These are phyloP conservation scores for Jacana jacana DNA, from an alignment of 2,113 vertebrate species.

Conservation along the genomic window DNA sequence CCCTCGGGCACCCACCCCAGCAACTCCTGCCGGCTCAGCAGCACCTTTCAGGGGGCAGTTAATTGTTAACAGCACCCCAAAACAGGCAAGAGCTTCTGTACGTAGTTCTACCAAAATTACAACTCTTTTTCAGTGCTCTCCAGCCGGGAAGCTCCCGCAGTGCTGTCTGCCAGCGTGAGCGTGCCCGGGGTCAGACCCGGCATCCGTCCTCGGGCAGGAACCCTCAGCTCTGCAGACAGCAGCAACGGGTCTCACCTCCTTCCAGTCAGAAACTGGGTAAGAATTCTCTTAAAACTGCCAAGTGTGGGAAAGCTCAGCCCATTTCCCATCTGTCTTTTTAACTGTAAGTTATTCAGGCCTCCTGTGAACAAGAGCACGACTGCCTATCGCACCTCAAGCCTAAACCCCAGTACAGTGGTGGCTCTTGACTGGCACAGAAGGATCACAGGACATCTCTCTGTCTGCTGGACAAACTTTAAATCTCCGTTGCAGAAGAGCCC, in stretches of 20 bases:
- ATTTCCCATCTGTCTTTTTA: not conserved
- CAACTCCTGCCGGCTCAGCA: not conserved
- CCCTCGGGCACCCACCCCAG: not conserved
- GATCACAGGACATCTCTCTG: not conserved
- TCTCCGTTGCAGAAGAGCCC: not conserved
- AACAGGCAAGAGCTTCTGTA: not conserved
- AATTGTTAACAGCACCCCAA: not conserved
- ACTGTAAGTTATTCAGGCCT: not conserved
- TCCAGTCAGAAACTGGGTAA: not conserved
- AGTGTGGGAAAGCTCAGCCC: not conserved
- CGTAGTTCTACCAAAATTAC: not conserved
- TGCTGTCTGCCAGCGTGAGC: not conserved
- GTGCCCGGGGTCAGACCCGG: not conserved
- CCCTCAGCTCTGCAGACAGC: not conserved
- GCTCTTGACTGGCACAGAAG: not conserved
- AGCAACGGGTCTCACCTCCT: not conserved
- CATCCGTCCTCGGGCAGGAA: not conserved
- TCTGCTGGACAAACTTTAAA: not conserved
- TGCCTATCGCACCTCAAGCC: not conserved
- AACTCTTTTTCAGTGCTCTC: not conserved
- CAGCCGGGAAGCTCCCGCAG: not conserved
- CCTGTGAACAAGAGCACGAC: not conserved
- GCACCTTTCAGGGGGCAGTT: not conserved
- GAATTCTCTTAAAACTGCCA: not conserved
- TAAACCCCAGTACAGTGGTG: not conserved